Conservation (phyloP, 2,888 invertebrate species). For the Poecilobothrus nobilitatus region DNA sequence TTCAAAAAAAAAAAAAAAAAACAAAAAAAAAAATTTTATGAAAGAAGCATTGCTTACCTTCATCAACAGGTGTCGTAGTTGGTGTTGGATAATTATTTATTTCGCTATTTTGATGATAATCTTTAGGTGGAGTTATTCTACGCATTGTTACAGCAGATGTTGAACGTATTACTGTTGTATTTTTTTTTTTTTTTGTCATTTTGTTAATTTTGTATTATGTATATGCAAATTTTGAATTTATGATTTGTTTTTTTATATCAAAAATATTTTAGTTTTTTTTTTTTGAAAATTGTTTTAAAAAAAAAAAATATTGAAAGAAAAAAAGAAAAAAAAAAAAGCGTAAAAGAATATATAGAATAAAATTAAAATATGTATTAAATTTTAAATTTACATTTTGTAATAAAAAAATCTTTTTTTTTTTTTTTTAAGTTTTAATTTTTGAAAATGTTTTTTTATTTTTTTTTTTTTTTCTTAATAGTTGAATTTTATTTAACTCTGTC, state of each 20-base stretch:
- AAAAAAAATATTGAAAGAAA: constrained; percentile 13
- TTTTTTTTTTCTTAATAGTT: no score
- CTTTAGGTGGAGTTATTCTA: constrained; percentile 36
- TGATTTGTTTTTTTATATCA: neutral
- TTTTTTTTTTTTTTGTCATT: constrained; percentile 2
- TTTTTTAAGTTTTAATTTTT: neutral
- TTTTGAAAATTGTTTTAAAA: constrained; percentile 8
- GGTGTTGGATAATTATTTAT: constrained; percentile 25
- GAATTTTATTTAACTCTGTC: no score
- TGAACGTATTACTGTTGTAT: constrained; percentile 28
- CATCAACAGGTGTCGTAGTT: constrained; percentile 29
- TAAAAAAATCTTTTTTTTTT: neutral
- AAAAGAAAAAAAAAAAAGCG: constrained; percentile 17
- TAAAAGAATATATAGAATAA: neutral
- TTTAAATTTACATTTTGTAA: no score
- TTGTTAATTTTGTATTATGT: no score
- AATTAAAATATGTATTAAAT: no score
- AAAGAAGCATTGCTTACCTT: constrained; percentile 33
- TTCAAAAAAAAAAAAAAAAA: constrained; percentile 11
- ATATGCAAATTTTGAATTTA: neutral
- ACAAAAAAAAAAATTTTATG: neutral
- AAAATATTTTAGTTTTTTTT: neutral
- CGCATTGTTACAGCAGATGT: constrained; percentile 30
- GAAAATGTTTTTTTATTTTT: neutral
- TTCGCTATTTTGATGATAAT: constrained; percentile 32